phyloP scores from a whole-genome alignment of 1,140 invertebrate species.

The Oppia nitens region DNA sequence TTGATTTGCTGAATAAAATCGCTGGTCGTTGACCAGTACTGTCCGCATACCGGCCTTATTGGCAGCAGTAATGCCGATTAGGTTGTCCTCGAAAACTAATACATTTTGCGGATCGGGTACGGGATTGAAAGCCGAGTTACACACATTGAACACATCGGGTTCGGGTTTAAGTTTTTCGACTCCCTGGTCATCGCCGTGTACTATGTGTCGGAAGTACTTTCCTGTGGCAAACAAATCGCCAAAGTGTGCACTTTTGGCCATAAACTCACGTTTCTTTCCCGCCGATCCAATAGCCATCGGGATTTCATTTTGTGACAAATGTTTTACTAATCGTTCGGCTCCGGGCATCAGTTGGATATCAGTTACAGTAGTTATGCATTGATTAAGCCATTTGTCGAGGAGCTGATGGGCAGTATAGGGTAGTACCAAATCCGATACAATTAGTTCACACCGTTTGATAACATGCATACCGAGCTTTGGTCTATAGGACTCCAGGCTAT shows the following conservation, averaged over 20 bases:
- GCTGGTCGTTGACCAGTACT: conserved; percentile 3
- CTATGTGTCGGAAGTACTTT: conserved; percentile 8
- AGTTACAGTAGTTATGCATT: background rate
- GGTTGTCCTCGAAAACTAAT: conserved; percentile 13
- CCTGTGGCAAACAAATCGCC: background rate
- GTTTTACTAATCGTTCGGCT: conserved; percentile 8
- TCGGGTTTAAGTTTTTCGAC: background rate
- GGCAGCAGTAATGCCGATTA: conserved; percentile 8
- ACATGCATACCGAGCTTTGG: background rate
- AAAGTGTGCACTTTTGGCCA: background rate
- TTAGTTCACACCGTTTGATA: background rate
- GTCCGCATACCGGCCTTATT: background rate
- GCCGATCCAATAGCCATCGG: conserved; percentile 13
- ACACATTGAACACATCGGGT: conserved; percentile 5
- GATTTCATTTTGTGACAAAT: conserved; percentile 10
- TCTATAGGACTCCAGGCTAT: background rate
- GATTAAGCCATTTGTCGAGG: background rate
- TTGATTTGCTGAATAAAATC: background rate
- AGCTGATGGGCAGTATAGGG: background rate
- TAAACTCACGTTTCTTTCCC: background rate
- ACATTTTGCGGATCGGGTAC: conserved; percentile 4
- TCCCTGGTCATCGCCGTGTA: background rate
- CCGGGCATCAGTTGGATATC: conserved; percentile 13
- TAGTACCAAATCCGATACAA: background rate
- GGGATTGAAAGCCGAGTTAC: background rate